Conservation (phyloP, 2,888 invertebrate genomes). For the Pseudococcus longispinus region DNA sequence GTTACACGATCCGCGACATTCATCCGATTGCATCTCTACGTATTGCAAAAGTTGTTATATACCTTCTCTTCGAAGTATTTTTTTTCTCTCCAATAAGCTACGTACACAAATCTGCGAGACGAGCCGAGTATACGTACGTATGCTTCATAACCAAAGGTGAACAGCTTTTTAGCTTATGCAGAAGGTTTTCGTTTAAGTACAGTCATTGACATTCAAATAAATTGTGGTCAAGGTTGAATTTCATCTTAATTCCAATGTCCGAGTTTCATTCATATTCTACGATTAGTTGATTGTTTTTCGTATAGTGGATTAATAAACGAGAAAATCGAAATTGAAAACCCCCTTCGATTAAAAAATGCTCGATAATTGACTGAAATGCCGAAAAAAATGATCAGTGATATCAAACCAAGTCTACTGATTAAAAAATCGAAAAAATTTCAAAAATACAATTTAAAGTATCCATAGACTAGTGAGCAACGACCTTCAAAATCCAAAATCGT, state of each 20-base stretch:
- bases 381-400: too few species aligned
- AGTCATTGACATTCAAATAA: conserved; percentile 44
- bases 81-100: neutral
- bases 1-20: neutral
- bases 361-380: too few species aligned
- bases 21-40: neutral
- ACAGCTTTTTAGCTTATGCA: conserved; percentile 25
- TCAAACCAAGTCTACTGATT: too few species aligned
- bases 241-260: conserved; percentile 9
- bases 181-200: conserved; percentile 16
- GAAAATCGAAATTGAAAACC: neutral
- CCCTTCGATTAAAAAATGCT: too few species aligned
- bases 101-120: neutral
- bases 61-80: neutral
- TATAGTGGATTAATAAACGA: neutral
- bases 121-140: neutral
- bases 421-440: too few species aligned
- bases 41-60: neutral
- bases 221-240: conserved; percentile 41
- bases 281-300: neutral
- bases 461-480: too few species aligned
- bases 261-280: neutral
- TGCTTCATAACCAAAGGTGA: conserved; percentile 7
- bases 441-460: too few species aligned
- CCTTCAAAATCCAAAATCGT: too few species aligned